Conservation (phyloP, 2,888 invertebrate genomes). For the Trichopria drosophilae region DNA sequence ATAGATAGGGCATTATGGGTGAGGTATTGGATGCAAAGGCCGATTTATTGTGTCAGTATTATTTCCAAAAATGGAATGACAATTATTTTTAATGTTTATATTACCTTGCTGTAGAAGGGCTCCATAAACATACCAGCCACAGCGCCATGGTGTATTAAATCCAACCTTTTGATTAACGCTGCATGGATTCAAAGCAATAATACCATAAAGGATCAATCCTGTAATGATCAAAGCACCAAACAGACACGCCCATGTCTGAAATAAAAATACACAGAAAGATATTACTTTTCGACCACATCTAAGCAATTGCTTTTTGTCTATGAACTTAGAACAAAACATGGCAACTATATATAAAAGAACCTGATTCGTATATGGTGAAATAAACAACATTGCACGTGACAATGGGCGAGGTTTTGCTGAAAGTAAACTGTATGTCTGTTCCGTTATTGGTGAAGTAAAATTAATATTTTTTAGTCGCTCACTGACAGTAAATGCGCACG, state of each 20-base stretch:
- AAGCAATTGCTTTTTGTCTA: not conserved
- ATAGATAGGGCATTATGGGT: too few species aligned
- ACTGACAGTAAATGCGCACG: slow-evolving; percentile 65
- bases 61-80: too few species aligned
- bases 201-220: slow-evolving; percentile 74
- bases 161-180: slow-evolving; percentile 35
- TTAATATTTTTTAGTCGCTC: slow-evolving; percentile 66
- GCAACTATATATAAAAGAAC: not conserved
- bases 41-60: too few species aligned
- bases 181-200: slow-evolving; percentile 73
- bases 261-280: too few species aligned
- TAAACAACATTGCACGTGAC: slow-evolving; percentile 80
- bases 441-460: slow-evolving; percentile 77
- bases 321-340: not conserved
- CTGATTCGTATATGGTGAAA: slow-evolving; percentile 70
- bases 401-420: slow-evolving; percentile 78
- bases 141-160: slow-evolving; percentile 63
- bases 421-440: slow-evolving; percentile 78
- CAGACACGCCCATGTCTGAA: slow-evolving; percentile 82
- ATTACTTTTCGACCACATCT: too few species aligned
- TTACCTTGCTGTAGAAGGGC: slow-evolving; percentile 88
- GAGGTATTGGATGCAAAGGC: too few species aligned
- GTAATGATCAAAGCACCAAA: slow-evolving; percentile 73
- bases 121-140: slow-evolving; percentile 87
- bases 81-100: too few species aligned